Conservation (phyloP, 2,888 invertebrate genomes). For the Tetheella fluctuosa region DNA sequence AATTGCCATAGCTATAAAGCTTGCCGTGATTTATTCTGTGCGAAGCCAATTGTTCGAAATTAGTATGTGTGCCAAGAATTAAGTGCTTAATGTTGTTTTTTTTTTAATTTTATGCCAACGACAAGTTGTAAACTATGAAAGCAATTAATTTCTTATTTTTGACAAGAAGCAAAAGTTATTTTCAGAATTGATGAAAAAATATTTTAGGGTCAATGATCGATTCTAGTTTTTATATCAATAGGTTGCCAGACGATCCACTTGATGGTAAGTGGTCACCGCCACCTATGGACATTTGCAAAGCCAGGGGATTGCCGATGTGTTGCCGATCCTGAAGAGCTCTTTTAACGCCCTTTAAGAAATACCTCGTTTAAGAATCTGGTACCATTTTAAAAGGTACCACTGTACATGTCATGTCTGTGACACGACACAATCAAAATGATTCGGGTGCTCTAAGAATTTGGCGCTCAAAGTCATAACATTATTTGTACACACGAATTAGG, state of each 20-base stretch:
- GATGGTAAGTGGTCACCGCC: too few species aligned
- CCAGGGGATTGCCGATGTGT: too few species aligned
- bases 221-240: too few species aligned
- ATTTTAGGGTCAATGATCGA: too few species aligned
- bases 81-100: neutral
- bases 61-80: neutral
- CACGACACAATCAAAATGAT: neutral
- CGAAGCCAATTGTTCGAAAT: slow-evolving; percentile 10
- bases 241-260: too few species aligned
- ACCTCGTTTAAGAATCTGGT: neutral
- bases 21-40: slow-evolving; percentile 1
- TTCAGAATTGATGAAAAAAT: neutral
- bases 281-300: too few species aligned
- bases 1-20: neutral
- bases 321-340: too few species aligned
- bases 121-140: neutral
- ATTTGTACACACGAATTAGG: neutral
- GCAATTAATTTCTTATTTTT: neutral
- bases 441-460: neutral
- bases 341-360: too few species aligned
- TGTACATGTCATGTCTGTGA: neutral
- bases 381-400: too few species aligned
- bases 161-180: neutral
- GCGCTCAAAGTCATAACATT: neutral
- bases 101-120: neutral